A percentile compares a stretch with the other conserved stretches of the same genome.
Evolutionary conservation across 2,888 invertebrate genomes (phyloP).

Genomic region (Morpho helenor): DNA sequence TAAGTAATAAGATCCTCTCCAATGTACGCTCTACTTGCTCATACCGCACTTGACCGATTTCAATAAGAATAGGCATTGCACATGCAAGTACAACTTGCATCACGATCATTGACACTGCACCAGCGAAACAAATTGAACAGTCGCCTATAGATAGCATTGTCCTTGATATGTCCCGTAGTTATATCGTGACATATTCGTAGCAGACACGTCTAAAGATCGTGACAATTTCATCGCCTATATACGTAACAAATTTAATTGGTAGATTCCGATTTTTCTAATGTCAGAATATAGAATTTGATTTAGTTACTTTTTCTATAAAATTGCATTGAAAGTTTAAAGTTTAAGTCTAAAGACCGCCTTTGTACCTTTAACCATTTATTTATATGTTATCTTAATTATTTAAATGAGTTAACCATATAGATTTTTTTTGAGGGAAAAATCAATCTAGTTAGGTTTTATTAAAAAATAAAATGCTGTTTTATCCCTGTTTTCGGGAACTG

Average conservation of each 20-base stretch:
- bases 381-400: no score
- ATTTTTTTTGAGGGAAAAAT: no score
- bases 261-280: slow-evolving; percentile 1
- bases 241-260: neutral
- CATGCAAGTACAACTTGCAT: slow-evolving; percentile 20
- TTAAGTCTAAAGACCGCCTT: no score
- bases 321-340: no score
- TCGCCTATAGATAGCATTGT: slow-evolving; percentile 24
- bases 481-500: no score
- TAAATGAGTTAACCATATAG: no score
- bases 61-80: slow-evolving; percentile 16
- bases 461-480: no score
- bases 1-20: neutral
- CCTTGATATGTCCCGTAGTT: slow-evolving; percentile 31
- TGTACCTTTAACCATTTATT: no score
- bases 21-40: neutral
- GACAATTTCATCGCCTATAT: slow-evolving; percentile 39
- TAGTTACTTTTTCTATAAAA: no score
- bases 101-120: slow-evolving; percentile 17
- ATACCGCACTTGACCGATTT: slow-evolving; percentile 16
- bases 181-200: slow-evolving; percentile 47
- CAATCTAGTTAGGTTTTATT: no score
- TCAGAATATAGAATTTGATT: neutral
- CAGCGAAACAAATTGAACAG: slow-evolving; percentile 24
- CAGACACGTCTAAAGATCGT: slow-evolving; percentile 38